Percentiles rank a stretch among this genome's conserved stretches.
Conservation (phyloP, 2,797 vertebrate genomes). For the Podargus strigoides region DNA sequence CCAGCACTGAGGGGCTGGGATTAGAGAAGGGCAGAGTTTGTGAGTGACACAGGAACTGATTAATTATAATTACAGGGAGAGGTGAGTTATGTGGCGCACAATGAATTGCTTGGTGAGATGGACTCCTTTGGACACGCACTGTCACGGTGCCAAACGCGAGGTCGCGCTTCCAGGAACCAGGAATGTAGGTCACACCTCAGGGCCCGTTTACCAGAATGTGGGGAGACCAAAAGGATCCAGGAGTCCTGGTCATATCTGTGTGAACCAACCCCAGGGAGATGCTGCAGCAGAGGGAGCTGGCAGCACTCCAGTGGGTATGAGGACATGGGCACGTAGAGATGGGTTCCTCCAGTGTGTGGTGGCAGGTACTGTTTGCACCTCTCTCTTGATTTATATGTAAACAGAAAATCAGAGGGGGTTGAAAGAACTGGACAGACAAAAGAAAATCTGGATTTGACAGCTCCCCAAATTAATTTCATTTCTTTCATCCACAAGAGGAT, state of each 20-base stretch:
- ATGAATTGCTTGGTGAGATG: background rate
- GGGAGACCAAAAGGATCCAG: background rate
- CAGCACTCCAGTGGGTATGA: rapidly evolving
- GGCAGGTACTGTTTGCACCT: background rate
- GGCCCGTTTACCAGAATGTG: background rate
- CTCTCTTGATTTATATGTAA: background rate
- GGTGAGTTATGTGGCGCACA: background rate
- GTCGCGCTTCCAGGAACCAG: background rate
- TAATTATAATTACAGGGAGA: background rate
- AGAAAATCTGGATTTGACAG: background rate
- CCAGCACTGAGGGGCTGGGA: background rate
- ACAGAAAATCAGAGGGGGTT: background rate
- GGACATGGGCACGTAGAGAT: rapidly evolving
- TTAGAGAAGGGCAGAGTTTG: background rate
- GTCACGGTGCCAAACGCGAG: background rate
- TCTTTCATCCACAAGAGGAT: background rate
- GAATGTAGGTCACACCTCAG: background rate
- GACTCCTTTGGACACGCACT: background rate
- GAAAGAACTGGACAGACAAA: background rate
- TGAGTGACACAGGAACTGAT: conserved; percentile 12
- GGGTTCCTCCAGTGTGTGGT: background rate
- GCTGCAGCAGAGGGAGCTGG: background rate
- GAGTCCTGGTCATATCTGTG: background rate
- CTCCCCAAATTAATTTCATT: background rate
- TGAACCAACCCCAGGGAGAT: background rate